A percentile compares a stretch with the other conserved stretches of the same genome.
Conservation (phyloP, 2,888 invertebrate species). For the Sinelater perroti region DNA sequence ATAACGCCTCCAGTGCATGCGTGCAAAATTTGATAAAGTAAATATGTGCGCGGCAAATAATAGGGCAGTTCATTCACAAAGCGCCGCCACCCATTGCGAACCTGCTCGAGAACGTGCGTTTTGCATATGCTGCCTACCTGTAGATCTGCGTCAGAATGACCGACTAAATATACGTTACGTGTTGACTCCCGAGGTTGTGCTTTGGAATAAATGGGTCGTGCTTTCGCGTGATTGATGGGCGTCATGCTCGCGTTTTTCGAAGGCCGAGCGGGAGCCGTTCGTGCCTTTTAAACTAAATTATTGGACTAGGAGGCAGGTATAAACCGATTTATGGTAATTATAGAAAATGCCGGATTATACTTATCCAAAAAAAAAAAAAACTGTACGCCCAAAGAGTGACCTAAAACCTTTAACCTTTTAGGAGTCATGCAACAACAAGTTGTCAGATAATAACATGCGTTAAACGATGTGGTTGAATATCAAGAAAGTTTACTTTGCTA, state of each 20-base stretch:
- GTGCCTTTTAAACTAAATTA: slow-evolving; percentile 17
- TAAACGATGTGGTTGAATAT: too few species aligned
- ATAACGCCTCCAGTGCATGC: slow-evolving; percentile 20
- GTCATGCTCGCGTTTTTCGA: slow-evolving; percentile 12
- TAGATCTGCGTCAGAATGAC: slow-evolving; percentile 3
- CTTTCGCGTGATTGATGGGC: slow-evolving; percentile 16
- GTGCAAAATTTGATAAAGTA: slow-evolving; percentile 28
- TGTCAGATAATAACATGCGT: too few species aligned
- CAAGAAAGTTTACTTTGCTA: too few species aligned
- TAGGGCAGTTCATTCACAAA: slow-evolving; percentile 24
- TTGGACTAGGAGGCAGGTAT: too few species aligned
- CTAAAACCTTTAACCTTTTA: too few species aligned
- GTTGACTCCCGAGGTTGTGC: slow-evolving; percentile 14
- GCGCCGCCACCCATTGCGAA: slow-evolving; percentile 16
- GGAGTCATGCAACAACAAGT: too few species aligned
- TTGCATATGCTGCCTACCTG: too few species aligned
- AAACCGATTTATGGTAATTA: not conserved
- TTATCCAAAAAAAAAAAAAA: too few species aligned
- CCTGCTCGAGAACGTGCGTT: slow-evolving; percentile 6
- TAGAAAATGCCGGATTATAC: too few species aligned
- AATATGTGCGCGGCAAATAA: slow-evolving; percentile 24
- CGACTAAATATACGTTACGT: slow-evolving; percentile 22
- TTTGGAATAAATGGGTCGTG: slow-evolving; percentile 23
- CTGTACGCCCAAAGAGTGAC: too few species aligned
- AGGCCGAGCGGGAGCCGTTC: slow-evolving; percentile 15